A percentile compares a stretch with the other conserved stretches of the same genome.
phyloP scores from a whole-genome alignment of 2,113 vertebrate genomes.

The Corythaixoides concolor region DNA sequence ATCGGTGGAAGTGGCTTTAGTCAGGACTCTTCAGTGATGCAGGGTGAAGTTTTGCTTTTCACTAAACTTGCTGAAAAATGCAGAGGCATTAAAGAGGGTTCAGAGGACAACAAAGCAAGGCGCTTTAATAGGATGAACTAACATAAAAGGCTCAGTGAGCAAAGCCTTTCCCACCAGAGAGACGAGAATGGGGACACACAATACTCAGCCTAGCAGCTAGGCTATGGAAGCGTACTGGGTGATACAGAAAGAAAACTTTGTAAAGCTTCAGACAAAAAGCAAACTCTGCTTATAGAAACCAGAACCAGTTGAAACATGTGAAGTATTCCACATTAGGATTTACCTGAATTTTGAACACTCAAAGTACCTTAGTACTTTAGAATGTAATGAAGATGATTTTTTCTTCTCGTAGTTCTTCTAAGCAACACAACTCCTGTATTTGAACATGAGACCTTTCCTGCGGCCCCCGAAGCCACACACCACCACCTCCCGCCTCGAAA shows the following conservation, averaged over 20 bases:
- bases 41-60: slow-evolving; percentile 41
- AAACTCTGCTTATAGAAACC: not conserved
- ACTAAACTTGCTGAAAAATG: slow-evolving; percentile 47
- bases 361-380: not conserved
- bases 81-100: slow-evolving; percentile 45
- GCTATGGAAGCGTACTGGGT: not conserved
- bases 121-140: slow-evolving; percentile 52
- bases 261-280: not conserved
- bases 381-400: not conserved
- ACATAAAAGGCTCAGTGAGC: slow-evolving; percentile 39
- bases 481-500: rapidly evolving
- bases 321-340: not conserved
- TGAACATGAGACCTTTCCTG: rapidly evolving
- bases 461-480: rapidly evolving
- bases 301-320: not conserved
- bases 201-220: not conserved
- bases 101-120: slow-evolving; percentile 59
- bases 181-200: not conserved
- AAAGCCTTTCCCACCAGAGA: slow-evolving; percentile 47
- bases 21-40: not conserved
- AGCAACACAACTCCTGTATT: not conserved
- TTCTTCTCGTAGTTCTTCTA: not conserved
- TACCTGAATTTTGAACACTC: not conserved
- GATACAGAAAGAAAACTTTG: not conserved
- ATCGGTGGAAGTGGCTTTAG: not conserved